phyloP scores from a whole-genome alignment of 2,888 invertebrate species.

The Dugesia japonica region DNA sequence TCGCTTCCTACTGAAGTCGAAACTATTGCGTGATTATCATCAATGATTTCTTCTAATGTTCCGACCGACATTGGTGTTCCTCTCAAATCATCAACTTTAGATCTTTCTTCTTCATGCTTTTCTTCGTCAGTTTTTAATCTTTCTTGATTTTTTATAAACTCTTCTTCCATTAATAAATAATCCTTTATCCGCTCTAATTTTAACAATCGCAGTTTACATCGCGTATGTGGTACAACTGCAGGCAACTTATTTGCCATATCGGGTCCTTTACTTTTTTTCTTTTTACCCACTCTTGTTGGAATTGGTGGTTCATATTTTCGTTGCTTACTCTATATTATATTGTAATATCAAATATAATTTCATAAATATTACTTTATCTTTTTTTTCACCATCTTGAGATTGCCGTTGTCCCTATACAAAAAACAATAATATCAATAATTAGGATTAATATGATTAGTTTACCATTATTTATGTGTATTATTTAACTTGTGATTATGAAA shows the following conservation, averaged over 20 bases:
- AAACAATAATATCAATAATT: background rate
- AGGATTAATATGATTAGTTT: background rate
- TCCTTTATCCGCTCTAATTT: slow-evolving; percentile 95
- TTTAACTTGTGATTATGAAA: no score
- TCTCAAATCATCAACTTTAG: slow-evolving; percentile 89
- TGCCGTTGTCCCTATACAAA: background rate
- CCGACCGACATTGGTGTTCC: slow-evolving; percentile 99
- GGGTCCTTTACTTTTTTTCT: slow-evolving; percentile 77
- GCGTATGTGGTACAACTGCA: slow-evolving; percentile 80
- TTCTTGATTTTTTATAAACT: slow-evolving; percentile 94
- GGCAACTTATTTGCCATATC: slow-evolving; percentile 93
- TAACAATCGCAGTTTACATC: slow-evolving; percentile 78
- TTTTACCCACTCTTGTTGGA: slow-evolving; percentile 92
- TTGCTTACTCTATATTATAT: slow-evolving; percentile 78
- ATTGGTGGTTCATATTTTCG: slow-evolving; percentile 98
- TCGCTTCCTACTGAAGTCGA: slow-evolving; percentile 96
- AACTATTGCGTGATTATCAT: slow-evolving; percentile 98
- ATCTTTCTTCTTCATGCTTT: slow-evolving; percentile 91
- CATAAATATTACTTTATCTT: background rate
- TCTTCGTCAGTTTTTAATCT: slow-evolving; percentile 94
- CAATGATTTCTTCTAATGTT: slow-evolving; percentile 95
- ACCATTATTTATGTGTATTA: background rate
- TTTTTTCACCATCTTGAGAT: background rate
- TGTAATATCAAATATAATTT: no score
- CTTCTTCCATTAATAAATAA: slow-evolving; percentile 94